Evolutionary conservation across 2,113 vertebrate genomes (phyloP).

Genomic region (Dendropsophus ebraccatus): DNA sequence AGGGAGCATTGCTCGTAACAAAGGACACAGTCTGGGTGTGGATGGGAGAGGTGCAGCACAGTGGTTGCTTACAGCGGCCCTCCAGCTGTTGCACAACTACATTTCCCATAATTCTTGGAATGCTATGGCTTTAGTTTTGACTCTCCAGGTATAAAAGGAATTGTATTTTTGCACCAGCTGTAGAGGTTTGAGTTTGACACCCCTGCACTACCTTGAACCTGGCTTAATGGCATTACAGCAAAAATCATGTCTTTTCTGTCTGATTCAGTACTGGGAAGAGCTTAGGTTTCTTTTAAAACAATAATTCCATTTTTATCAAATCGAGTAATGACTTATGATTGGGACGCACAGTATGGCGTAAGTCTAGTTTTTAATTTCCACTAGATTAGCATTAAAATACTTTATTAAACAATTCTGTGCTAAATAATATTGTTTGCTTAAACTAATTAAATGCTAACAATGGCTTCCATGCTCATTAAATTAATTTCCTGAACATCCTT

Average conservation of each 20-base stretch:
- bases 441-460: constrained; percentile 44
- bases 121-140: too few species aligned
- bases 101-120: too few species aligned
- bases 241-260: neutral
- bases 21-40: too few species aligned
- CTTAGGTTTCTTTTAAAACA: neutral
- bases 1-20: too few species aligned
- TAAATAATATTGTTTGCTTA: constrained; percentile 33
- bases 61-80: too few species aligned
- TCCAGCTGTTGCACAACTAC: too few species aligned
- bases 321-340: neutral
- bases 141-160: too few species aligned
- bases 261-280: neutral
- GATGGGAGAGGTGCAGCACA: too few species aligned
- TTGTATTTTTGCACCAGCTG: too few species aligned
- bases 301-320: neutral
- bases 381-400: constrained; percentile 28
- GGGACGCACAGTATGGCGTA: neutral
- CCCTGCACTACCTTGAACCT: too few species aligned
- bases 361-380: constrained; percentile 7
- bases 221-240: neutral
- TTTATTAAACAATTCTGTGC: neutral
- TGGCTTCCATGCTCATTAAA: constrained; percentile 33
- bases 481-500: constrained; percentile 13
- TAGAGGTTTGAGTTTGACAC: too few species aligned